Evolutionary conservation across 53 echinoderm and acorn worm species (phyloP).

Genomic region (Stichopus horrens): DNA sequence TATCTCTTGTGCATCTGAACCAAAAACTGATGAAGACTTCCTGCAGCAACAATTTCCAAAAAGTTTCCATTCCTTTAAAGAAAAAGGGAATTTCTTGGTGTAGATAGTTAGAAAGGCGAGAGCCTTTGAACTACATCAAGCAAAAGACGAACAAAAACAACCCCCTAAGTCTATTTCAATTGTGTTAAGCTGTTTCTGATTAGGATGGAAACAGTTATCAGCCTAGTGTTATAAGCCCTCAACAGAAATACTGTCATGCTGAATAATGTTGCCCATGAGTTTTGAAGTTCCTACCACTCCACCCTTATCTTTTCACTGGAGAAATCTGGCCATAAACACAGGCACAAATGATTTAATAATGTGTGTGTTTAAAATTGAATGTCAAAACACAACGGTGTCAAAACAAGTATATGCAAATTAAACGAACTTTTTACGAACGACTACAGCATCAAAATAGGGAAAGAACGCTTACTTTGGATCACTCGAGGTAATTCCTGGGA

Average conservation of each 20-base stretch:
- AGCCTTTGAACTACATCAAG: no score
- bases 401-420: no score
- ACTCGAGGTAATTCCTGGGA: background rate
- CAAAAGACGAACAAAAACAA: no score
- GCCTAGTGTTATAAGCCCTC: no score
- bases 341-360: background rate
- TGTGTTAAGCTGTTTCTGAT: no score
- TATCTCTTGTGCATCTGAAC: slow-evolving; percentile 60
- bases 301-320: background rate
- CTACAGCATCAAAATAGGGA: background rate
- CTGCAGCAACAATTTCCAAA: slow-evolving; percentile 76
- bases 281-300: background rate
- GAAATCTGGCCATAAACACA: background rate
- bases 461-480: background rate
- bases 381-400: no score
- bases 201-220: no score
- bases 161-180: no score
- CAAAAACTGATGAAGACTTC: slow-evolving; percentile 81
- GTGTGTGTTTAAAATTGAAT: background rate
- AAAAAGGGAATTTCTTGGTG: background rate
- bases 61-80: slow-evolving; percentile 50
- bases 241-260: no score
- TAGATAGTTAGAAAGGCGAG: no score
- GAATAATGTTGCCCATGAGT: no score
- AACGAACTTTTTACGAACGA: background rate